Evolutionary conservation across 2,113 vertebrate genomes (phyloP).

Genomic region (Anolis sagrei): DNA sequence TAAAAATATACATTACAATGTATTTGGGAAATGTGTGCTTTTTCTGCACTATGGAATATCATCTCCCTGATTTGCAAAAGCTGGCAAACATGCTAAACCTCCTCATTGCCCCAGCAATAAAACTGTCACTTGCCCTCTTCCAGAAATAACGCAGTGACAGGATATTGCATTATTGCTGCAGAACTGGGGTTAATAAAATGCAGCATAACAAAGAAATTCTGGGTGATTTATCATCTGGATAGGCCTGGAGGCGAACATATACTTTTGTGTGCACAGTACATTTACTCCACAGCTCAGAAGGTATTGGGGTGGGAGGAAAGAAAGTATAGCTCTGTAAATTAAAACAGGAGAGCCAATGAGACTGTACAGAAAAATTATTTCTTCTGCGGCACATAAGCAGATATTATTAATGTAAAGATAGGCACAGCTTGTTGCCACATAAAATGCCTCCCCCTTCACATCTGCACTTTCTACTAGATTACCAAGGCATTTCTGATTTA

Average conservation of each 20-base stretch:
- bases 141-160: background rate
- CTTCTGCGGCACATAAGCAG: no score
- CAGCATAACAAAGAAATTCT: background rate
- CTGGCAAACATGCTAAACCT: no score
- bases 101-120: background rate
- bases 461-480: background rate
- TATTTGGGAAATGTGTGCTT: background rate
- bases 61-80: background rate
- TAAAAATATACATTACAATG: background rate
- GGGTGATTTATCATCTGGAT: background rate
- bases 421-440: constrained; percentile 26
- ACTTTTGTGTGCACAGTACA: background rate
- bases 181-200: background rate
- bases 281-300: background rate
- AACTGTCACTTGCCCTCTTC: background rate
- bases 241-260: no score
- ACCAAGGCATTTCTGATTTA: background rate
- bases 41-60: background rate
- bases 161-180: background rate
- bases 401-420: constrained; percentile 4
- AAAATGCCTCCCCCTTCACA: background rate
- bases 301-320: background rate
- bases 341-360: background rate
- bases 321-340: background rate
- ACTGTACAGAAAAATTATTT: background rate